Conservation (phyloP, 2,797 vertebrate species). For the Pseudochromis fuscus region DNA sequence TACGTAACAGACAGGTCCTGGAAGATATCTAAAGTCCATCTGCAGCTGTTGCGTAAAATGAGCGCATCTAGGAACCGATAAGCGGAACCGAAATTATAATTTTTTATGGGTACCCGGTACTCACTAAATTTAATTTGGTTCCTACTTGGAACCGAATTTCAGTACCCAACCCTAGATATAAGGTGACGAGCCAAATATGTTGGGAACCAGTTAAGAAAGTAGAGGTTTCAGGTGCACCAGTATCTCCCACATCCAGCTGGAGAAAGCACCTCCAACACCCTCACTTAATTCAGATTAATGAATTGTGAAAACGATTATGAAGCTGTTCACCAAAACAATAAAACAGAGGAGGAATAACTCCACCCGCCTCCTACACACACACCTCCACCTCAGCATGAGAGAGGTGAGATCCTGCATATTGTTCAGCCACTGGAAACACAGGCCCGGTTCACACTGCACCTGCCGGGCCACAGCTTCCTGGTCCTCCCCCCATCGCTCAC, state of each 20-base stretch:
- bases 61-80: too few species aligned
- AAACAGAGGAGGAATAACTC: constrained; percentile 11
- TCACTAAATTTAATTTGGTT: too few species aligned
- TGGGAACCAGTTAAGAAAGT: constrained; percentile 5
- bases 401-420: constrained; percentile 43
- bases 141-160: too few species aligned
- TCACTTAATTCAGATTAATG: constrained; percentile 31
- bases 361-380: too few species aligned
- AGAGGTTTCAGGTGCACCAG: too few species aligned
- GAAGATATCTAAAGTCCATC: too few species aligned
- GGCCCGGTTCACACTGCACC: constrained; percentile 66
- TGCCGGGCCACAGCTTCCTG: constrained; percentile 68
- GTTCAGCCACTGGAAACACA: constrained; percentile 62
- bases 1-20: too few species aligned
- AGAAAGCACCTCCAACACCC: constrained; percentile 19
- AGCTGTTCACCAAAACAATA: constrained; percentile 26
- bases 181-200: constrained; percentile 6
- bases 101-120: too few species aligned
- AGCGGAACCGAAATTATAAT: too few species aligned
- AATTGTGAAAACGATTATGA: constrained; percentile 27
- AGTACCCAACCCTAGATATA: too few species aligned
- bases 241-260: too few species aligned
- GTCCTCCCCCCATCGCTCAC: constrained; percentile 71
- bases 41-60: too few species aligned
- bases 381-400: constrained; percentile 36